Evolutionary conservation across 2,113 vertebrate species (phyloP).

Genomic region (Cynopterus brachyotis): DNA sequence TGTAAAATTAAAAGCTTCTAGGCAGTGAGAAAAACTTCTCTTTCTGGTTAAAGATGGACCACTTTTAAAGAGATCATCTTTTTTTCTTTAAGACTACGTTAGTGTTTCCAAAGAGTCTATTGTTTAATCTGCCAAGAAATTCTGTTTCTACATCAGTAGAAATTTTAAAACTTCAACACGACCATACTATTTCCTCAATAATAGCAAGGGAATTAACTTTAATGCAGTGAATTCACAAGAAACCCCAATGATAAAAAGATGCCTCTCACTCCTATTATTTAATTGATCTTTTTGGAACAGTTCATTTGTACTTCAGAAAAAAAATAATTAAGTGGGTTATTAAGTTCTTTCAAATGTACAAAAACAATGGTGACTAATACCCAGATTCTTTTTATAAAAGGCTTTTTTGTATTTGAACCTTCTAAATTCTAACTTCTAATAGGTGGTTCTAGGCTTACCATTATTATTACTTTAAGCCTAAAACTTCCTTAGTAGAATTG

Average conservation of each 20-base stretch:
- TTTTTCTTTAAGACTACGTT: constrained; percentile 26
- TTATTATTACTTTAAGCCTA: constrained; percentile 76
- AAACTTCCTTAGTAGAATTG: constrained; percentile 72
- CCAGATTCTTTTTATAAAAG: constrained; percentile 72
- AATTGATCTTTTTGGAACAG: constrained; percentile 81
- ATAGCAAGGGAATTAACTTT: constrained; percentile 72
- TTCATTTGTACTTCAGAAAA: constrained; percentile 76
- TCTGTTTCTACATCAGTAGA: constrained; percentile 57
- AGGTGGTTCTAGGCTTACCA: constrained; percentile 66
- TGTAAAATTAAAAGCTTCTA: constrained; percentile 61
- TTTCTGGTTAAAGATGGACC: constrained; percentile 49
- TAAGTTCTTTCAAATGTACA: constrained; percentile 79
- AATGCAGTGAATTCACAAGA: constrained; percentile 69
- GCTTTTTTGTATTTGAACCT: constrained; percentile 74
- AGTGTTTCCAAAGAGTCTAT: constrained; percentile 57
- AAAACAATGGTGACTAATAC: constrained; percentile 81
- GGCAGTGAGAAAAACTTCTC: not conserved
- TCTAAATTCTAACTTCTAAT: constrained; percentile 74
- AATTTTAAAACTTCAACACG: constrained; percentile 60
- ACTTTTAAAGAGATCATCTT: constrained; percentile 42
- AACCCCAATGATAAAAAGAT: constrained; percentile 79
- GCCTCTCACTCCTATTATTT: constrained; percentile 74
- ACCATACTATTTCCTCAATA: constrained; percentile 68
- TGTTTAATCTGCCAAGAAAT: constrained; percentile 67
- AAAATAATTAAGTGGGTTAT: constrained; percentile 73